Conservation (phyloP, 2,113 vertebrate species). For the Dipodomys ordii region DNA sequence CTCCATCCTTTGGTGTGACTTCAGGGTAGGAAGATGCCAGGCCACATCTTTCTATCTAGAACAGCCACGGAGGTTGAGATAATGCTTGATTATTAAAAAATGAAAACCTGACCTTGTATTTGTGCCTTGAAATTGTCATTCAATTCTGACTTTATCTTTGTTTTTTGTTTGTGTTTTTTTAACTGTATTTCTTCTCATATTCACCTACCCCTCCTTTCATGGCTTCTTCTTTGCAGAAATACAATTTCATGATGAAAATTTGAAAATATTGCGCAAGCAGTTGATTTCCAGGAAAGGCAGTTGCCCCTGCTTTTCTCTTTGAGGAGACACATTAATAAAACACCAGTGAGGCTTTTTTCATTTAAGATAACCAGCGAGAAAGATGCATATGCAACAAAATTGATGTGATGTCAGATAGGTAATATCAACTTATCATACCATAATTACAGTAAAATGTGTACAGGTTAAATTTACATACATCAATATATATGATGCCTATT, state of each 20-base stretch:
- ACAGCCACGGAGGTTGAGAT: background rate
- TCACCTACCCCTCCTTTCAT: too few species aligned
- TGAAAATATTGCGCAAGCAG: background rate
- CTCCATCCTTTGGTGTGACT: background rate
- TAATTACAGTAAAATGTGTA: slow-evolving; percentile 8
- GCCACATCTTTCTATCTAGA: background rate
- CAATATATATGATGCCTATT: background rate
- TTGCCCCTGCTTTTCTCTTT: slow-evolving; percentile 33
- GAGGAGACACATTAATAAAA: slow-evolving; percentile 43
- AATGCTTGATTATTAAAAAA: slow-evolving; percentile 37
- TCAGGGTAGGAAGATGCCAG: background rate
- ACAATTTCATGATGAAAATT: slow-evolving; percentile 60
- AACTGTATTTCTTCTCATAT: background rate
- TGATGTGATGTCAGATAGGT: background rate
- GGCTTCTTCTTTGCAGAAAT: slow-evolving; percentile 1
- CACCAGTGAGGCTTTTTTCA: slow-evolving; percentile 11
- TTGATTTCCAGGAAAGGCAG: slow-evolving; percentile 27
- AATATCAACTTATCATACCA: slow-evolving; percentile 49
- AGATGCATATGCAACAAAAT: background rate
- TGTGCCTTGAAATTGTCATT: background rate
- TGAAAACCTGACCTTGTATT: background rate
- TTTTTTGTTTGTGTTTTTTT: background rate
- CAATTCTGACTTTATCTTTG: background rate
- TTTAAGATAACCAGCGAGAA: slow-evolving; percentile 48
- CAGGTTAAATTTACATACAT: slow-evolving; percentile 26